Evolutionary conservation across 2,797 vertebrate genomes (phyloP), one percentile per base, ranked within the genome.

Genomic region (Muscicapa striata): DNA sequence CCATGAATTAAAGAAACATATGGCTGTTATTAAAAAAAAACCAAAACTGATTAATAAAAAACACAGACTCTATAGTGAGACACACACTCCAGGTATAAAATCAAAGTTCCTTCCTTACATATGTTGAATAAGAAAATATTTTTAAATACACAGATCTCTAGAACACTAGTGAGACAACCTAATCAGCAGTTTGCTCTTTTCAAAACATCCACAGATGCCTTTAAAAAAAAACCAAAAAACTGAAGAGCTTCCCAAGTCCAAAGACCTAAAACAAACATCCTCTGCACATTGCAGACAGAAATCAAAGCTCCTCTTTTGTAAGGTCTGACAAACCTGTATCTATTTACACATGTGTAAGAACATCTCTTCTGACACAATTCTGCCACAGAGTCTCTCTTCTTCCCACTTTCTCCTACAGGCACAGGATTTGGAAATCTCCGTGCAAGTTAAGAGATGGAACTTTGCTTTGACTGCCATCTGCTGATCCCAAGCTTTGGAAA

Each of bases 391-490:
- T 29, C 27, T 90, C 55, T 43, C 32, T 55, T 43, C 32, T 55
- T 82, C 55, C 57, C 26, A 48, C 62, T 72, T 59, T 69, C 73
- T 92, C 45, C 58, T 68, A 49, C 20, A 63, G 41, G 70, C 54
- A 78, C 4, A 2, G 54, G 30, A 84, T 54, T 77, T 89, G 55
- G 57, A 84, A 90, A 92, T 30, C 69, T 90, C 74, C 26, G 20
- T 4, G 11, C 72, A 90, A 67, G 48, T 73, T 20, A 70, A 68
- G 55, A 90, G 45, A 94, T 43, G 91, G 90, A 95, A 95, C 94
- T 94, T 97, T 96, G 97, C 74, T 92, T 97, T 97, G 96, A 97
- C 97, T 98, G 97, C 97, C 96, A 97, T 93, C 97, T 98, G 96
- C 96, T 97, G 97, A 97, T 96, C 36, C 59, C 38, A 43, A 15